A percentile compares a stretch with the other conserved stretches of the same genome.
These are phyloP conservation scores for Gambusia affinis DNA, from an alignment of 2,113 vertebrate species.

Conservation along the genomic window DNA sequence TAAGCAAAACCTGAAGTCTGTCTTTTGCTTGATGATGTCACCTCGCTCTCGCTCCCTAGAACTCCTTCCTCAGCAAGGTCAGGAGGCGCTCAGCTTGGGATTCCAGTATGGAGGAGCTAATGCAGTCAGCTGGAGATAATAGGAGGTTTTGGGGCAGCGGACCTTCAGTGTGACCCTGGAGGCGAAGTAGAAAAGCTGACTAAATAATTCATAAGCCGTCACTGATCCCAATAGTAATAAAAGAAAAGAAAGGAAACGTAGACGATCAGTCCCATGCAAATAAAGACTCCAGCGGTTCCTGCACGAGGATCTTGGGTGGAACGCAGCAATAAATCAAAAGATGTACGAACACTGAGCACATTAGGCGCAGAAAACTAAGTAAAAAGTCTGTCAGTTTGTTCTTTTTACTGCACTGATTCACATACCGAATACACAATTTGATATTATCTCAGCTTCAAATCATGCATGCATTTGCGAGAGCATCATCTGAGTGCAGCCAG, in stretches of 20 bases:
- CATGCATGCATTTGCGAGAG: constrained; percentile 31
- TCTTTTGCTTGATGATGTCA: constrained; percentile 59
- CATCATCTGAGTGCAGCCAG: constrained; percentile 18
- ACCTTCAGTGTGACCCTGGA: constrained; percentile 73
- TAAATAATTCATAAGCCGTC: constrained; percentile 76
- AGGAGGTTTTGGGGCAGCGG: constrained; percentile 59
- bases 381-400: constrained; percentile 38
- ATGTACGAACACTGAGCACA: constrained; percentile 11
- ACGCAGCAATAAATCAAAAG: constrained; percentile 41
- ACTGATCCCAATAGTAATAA: constrained; percentile 71
- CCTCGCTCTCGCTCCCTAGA: constrained; percentile 39
- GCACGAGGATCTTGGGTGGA: constrained; percentile 9
- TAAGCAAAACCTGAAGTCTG: constrained; percentile 27
- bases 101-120: constrained; percentile 46
- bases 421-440: constrained; percentile 35
- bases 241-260: constrained; percentile 66
- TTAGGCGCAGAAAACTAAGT: constrained; percentile 42
- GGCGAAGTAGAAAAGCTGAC: constrained; percentile 56
- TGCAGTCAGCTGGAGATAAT: constrained; percentile 75
- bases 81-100: constrained; percentile 54
- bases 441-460: constrained; percentile 38
- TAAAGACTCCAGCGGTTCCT: constrained; percentile 34
- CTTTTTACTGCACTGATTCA: constrained; percentile 35
- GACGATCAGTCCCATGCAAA: constrained; percentile 68
- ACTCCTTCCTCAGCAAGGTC: constrained; percentile 73